Evolutionary conservation across 2,797 vertebrate genomes (phyloP).

Genomic region (Trichosurus vulpecula): DNA sequence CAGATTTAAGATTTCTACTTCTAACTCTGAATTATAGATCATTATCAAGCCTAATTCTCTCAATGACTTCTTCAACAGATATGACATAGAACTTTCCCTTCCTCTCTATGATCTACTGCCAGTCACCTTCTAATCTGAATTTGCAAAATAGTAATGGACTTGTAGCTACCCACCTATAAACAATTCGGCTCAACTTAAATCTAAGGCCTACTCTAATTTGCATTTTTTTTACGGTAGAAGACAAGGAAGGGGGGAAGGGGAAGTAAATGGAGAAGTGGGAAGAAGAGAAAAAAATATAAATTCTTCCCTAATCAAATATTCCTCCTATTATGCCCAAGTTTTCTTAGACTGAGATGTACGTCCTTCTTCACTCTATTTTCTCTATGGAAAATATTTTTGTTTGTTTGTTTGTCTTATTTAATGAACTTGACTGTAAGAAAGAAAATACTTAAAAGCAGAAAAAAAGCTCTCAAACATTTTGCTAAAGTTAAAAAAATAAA

Average conservation of each 20-base stretch:
- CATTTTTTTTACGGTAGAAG: background rate
- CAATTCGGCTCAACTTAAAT: background rate
- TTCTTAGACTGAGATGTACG: constrained; percentile 62
- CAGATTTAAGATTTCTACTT: no score
- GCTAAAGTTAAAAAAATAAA: constrained; percentile 8
- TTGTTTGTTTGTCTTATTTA: no score
- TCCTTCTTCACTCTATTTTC: constrained; percentile 50
- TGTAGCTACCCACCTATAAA: constrained; percentile 59
- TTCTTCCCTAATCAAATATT: constrained; percentile 69
- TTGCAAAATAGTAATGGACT: constrained; percentile 65
- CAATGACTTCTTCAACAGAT: background rate
- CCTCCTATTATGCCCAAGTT: constrained; percentile 68
- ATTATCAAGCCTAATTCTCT: background rate
- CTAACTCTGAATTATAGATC: no score
- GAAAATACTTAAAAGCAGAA: constrained; percentile 54
- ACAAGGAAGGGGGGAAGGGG: background rate
- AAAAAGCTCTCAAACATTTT: background rate
- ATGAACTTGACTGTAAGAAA: constrained; percentile 24
- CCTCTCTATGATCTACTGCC: background rate
- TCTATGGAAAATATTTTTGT: constrained; percentile 50
- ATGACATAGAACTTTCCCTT: constrained; percentile 44
- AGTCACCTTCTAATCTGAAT: constrained; percentile 60
- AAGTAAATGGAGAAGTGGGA: constrained; percentile 60
- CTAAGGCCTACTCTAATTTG: background rate
- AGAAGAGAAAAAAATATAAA: constrained; percentile 69